phyloP scores from a whole-genome alignment of 2,113 vertebrate genomes.

The Etia nguti region DNA sequence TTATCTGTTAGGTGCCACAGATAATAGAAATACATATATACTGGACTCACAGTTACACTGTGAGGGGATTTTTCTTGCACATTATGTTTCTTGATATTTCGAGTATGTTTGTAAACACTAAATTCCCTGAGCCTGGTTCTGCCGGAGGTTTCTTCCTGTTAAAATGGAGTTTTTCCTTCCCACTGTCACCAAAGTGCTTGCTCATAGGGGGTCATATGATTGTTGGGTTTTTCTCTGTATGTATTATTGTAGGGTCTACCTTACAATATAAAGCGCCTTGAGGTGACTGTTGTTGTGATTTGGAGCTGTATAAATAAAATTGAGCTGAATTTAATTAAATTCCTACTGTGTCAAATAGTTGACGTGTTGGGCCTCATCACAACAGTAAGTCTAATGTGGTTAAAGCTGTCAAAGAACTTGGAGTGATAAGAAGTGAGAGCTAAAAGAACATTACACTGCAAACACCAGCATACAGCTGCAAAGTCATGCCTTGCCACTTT shows the following conservation, averaged over 20 bases:
- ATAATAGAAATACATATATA: background rate
- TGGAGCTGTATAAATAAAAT: background rate
- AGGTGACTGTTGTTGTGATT: background rate
- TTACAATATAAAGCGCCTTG: background rate
- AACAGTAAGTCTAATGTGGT: background rate
- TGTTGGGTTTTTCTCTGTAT: background rate
- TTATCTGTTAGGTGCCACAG: accelerated
- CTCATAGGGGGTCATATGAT: background rate
- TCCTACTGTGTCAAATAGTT: background rate
- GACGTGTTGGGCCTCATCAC: background rate
- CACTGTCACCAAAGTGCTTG: background rate
- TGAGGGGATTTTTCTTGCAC: background rate
- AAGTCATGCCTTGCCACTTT: background rate
- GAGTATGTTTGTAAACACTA: background rate
- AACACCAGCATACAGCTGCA: background rate
- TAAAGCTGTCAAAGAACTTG: background rate
- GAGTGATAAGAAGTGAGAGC: background rate
- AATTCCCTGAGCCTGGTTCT: background rate
- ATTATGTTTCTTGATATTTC: background rate
- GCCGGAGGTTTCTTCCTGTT: accelerated
- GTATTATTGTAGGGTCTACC: background rate
- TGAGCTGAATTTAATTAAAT: background rate
- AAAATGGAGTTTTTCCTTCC: background rate
- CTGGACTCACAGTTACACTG: background rate
- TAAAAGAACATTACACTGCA: background rate